Percentiles rank a stretch among this genome's conserved stretches.
Conservation (phyloP, 2,888 invertebrate genomes). For the Drosophila demipolita region DNA sequence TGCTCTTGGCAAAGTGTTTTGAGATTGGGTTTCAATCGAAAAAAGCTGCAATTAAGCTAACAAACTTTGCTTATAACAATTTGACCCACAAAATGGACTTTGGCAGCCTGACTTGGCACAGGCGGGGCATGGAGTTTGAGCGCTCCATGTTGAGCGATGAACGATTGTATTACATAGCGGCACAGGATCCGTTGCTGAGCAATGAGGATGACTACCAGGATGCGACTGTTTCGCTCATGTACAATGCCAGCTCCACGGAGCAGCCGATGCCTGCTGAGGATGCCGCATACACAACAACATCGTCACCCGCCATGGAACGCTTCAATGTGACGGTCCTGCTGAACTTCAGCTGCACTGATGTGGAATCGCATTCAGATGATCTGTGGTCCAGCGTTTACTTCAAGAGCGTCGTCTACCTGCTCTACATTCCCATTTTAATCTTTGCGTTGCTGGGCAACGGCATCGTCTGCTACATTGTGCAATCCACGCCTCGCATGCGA, state of each 20-base stretch:
- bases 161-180: slow-evolving; percentile 69
- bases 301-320: slow-evolving; percentile 25
- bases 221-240: slow-evolving; percentile 30
- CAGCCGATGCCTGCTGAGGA: slow-evolving; percentile 23
- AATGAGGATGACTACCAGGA: slow-evolving; percentile 62
- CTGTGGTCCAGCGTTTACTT: slow-evolving; percentile 86
- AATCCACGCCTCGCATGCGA: slow-evolving; percentile 93
- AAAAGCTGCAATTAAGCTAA: slow-evolving; percentile 14
- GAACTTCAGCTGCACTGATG: slow-evolving; percentile 75
- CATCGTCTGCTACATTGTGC: slow-evolving; percentile 94
- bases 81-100: slow-evolving; percentile 55
- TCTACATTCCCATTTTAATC: slow-evolving; percentile 90
- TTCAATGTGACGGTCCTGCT: slow-evolving; percentile 59
- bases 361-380: slow-evolving; percentile 59
- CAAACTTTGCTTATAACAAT: background rate
- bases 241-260: slow-evolving; percentile 55
- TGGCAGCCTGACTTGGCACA: slow-evolving; percentile 61
- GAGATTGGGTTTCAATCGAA: slow-evolving; percentile 9
- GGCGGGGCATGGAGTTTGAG: slow-evolving; percentile 35
- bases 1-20: slow-evolving; percentile 9
- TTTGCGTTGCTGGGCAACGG: slow-evolving; percentile 91
- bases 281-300: slow-evolving; percentile 8
- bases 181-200: slow-evolving; percentile 61
- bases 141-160: slow-evolving; percentile 42
- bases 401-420: slow-evolving; percentile 88